Evolutionary conservation across 2,888 invertebrate species (phyloP), one percentile per base, ranked within the genome.

Genomic region (Torymus texanus): DNA sequence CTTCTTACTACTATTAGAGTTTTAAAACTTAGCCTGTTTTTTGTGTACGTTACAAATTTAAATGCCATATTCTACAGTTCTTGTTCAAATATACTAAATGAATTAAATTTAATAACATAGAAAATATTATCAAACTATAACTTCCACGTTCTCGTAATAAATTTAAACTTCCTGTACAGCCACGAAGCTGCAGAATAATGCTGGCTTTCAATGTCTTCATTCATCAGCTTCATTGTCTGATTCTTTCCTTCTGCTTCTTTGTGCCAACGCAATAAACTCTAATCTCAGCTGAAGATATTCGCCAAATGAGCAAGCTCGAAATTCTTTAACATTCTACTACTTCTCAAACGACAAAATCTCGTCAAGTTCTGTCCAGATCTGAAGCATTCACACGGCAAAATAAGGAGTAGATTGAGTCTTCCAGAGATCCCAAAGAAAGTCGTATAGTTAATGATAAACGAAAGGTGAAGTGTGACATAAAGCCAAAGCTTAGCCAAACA

Each of bases 341-440:
- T 51, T 55, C 58, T 12, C 13, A 50, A 13, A 65, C 12, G 13
- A 59, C 4, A 18, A 51, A 71, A 50, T 18, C n/a, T 79, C 70
- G 65, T 59, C 58, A 81, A 73, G 66, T 65, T 55, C 8, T 24
- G 21, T 11, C 50, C 21, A 82, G 71, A 74, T 72, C 51, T 58
- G 63, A 62, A 18, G 29, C 53, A 16, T 68, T 74, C 55, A 24
- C 51, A 21, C 51, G 29, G 53, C 62, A 68, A 79, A 79, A 56
- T 51, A 12, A 80, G 51, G 66, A 61, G 63, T 77, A 74, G 73
- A 65, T 77, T 24, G 68, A 80, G 77, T 77, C 80, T 78, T 80
- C 77, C 80, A 80, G 29, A 8, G 41, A 66, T 75, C 63, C 51
- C 51, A 53, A 67, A 77, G 67, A 66, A 58, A 59, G 18, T 55